phyloP scores from a whole-genome alignment of 1,140 invertebrate species.

The Drosophila parvula region DNA sequence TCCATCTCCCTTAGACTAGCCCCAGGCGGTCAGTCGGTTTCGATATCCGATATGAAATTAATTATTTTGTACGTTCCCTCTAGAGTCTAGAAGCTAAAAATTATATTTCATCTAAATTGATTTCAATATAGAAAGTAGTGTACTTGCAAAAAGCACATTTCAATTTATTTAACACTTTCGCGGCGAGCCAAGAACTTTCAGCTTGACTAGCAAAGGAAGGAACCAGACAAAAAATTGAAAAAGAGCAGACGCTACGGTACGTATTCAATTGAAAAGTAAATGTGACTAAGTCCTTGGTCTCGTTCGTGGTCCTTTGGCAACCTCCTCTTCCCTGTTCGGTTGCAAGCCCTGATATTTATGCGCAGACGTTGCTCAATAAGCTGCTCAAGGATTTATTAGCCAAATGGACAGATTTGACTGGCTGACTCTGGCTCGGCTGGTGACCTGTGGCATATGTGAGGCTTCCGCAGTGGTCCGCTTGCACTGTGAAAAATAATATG shows the following conservation, averaged over 20 bases:
- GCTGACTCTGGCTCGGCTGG: slow-evolving; percentile 32
- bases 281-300: slow-evolving; percentile 19
- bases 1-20: too few relatives aligned
- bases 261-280: slow-evolving; percentile 69
- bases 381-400: slow-evolving; percentile 84
- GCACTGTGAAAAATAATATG: slow-evolving; percentile 20
- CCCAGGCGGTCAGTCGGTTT: too few relatives aligned
- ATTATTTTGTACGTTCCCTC: too few relatives aligned
- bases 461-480: slow-evolving; percentile 9
- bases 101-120: too few relatives aligned
- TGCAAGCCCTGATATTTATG: slow-evolving; percentile 77
- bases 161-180: slow-evolving; percentile 67
- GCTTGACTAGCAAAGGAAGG: slow-evolving; percentile 20
- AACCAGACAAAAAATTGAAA: not conserved
- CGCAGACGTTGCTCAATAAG: slow-evolving; percentile 82
- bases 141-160: not conserved
- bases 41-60: too few relatives aligned
- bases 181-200: slow-evolving; percentile 36
- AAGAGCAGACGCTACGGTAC: slow-evolving; percentile 20
- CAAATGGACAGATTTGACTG: slow-evolving; percentile 83
- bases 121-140: not conserved
- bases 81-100: too few relatives aligned
- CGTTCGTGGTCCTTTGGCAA: slow-evolving; percentile 5
- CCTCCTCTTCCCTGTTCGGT: slow-evolving; percentile 38
- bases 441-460: slow-evolving; percentile 64